Conservation (phyloP, 2,113 vertebrate species). For the Hippopotamus amphibius region DNA sequence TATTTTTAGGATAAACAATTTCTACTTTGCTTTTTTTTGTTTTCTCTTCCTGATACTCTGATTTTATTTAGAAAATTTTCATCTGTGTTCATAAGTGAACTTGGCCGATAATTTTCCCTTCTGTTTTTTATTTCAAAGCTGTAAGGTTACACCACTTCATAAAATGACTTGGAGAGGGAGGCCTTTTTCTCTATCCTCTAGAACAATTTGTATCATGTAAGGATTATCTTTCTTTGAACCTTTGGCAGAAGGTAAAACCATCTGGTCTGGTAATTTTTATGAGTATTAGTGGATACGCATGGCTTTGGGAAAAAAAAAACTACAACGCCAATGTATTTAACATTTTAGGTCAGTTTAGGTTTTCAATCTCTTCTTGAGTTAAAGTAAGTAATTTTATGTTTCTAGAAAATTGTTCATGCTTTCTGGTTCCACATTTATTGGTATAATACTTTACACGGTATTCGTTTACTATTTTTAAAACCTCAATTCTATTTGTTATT, state of each 20-base stretch:
- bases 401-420: not conserved
- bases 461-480: not conserved
- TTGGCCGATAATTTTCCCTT: not conserved
- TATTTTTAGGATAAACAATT: not conserved
- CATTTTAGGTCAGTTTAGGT: not conserved
- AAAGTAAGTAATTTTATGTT: not conserved
- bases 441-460: not conserved
- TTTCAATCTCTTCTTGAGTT: not conserved
- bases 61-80: not conserved
- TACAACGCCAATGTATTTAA: not conserved
- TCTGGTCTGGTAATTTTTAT: slow-evolving; percentile 39
- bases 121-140: not conserved
- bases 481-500: not conserved
- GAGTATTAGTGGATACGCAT: not conserved
- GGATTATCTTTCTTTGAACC: slow-evolving; percentile 36
- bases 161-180: not conserved
- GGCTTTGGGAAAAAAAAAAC: not conserved
- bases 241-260: slow-evolving; percentile 58
- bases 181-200: not conserved
- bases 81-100: not conserved
- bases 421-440: not conserved
- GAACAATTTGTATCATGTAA: not conserved
- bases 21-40: not conserved
- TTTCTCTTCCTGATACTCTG: not conserved
- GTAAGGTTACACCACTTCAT: not conserved